Evolutionary conservation across 1,140 invertebrate species (phyloP).

Genomic region (Bradynema listronoti): DNA sequence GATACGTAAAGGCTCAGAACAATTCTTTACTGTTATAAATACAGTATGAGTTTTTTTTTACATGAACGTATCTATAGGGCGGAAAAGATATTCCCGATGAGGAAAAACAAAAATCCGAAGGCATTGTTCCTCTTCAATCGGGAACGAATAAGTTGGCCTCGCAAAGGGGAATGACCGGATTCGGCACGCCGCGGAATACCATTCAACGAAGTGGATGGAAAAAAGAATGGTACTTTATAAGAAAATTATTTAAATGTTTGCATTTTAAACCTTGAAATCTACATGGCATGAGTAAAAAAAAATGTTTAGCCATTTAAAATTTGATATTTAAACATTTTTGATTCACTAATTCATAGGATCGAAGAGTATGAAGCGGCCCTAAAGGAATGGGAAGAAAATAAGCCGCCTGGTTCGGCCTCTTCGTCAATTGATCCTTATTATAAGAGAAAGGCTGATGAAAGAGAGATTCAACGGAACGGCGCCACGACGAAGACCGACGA

Average conservation of each 20-base stretch:
- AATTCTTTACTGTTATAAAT: no score
- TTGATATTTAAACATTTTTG: neutral
- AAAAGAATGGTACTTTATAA: slow-evolving; percentile 51
- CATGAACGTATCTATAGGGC: no score
- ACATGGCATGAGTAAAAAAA: no score
- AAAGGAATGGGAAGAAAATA: slow-evolving; percentile 56
- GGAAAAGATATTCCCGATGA: slow-evolving; percentile 57
- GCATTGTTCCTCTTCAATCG: slow-evolving; percentile 49
- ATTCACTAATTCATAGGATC: slow-evolving; percentile 31
- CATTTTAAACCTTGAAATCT: no score
- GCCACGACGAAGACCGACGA: slow-evolving; percentile 15
- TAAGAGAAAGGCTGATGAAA: slow-evolving; percentile 52
- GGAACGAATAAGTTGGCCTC: slow-evolving; percentile 56
- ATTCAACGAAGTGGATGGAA: slow-evolving; percentile 49
- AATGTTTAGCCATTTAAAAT: no score
- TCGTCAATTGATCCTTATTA: slow-evolving; percentile 38
- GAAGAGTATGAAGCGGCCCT: slow-evolving; percentile 55
- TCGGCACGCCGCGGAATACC: slow-evolving; percentile 57
- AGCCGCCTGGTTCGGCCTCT: slow-evolving; percentile 52
- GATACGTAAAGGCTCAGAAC: no score
- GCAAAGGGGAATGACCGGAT: slow-evolving; percentile 56
- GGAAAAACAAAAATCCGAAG: slow-evolving; percentile 11
- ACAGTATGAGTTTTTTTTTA: no score
- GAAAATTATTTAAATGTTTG: neutral
- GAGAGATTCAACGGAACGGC: slow-evolving; percentile 4